Evolutionary conservation across 2,888 invertebrate genomes (phyloP).

Genomic region (Drosophila acutilabella): DNA sequence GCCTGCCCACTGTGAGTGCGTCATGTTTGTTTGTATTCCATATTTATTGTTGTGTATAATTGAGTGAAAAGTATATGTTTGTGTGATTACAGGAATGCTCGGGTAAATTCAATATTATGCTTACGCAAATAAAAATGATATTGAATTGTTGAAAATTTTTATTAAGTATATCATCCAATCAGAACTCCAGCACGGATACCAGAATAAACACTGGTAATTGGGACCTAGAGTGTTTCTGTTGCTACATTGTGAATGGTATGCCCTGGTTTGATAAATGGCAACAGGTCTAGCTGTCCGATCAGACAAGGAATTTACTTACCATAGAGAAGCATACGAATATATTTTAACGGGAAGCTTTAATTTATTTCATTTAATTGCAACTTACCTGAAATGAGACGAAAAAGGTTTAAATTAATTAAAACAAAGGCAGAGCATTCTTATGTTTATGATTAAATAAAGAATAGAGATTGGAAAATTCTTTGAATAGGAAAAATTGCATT

Average conservation of each 20-base stretch:
- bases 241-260: neutral
- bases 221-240: slow-evolving; percentile 23
- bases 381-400: slow-evolving; percentile 59
- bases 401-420: slow-evolving; percentile 24
- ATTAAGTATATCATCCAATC: slow-evolving; percentile 61
- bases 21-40: slow-evolving; percentile 70
- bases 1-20: slow-evolving; percentile 62
- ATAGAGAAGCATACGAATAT: slow-evolving; percentile 27
- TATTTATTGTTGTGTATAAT: slow-evolving; percentile 80
- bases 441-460: neutral
- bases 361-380: slow-evolving; percentile 23
- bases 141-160: slow-evolving; percentile 73
- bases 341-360: slow-evolving; percentile 32
- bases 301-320: slow-evolving; percentile 53
- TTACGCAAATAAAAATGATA: slow-evolving; percentile 76
- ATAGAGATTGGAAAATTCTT: too few species aligned
- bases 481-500: too few species aligned
- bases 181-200: slow-evolving; percentile 51
- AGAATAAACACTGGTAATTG: slow-evolving; percentile 69
- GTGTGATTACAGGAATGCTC: slow-evolving; percentile 63
- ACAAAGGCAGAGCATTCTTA: neutral
- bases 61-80: slow-evolving; percentile 78
- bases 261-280: slow-evolving; percentile 9
- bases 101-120: slow-evolving; percentile 70
- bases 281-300: slow-evolving; percentile 3